Percentiles rank a stretch among this genome's conserved stretches.
phyloP scores from a whole-genome alignment of 2,113 vertebrate species.

The Thinocorus orbignyianus region DNA sequence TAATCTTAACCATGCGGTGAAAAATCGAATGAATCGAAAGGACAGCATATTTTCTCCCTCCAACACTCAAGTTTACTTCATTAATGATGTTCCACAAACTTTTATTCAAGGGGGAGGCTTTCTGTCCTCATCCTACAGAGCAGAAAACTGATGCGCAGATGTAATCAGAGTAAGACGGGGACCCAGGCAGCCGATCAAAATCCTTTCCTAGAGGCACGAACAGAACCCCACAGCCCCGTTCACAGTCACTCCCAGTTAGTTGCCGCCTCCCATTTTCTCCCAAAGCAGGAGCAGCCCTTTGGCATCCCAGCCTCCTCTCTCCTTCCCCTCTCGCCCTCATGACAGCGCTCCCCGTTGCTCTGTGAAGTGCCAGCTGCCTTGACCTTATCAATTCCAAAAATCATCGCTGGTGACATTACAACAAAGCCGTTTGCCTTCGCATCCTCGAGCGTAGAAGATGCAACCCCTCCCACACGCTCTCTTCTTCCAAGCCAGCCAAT shows the following conservation, averaged over 20 bases:
- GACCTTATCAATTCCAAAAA: background rate
- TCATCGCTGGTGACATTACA: background rate
- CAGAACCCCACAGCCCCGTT: background rate
- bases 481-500: background rate
- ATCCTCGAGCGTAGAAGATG: background rate
- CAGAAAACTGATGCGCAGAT: background rate
- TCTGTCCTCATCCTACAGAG: background rate
- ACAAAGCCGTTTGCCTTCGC: background rate
- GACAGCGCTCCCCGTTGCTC: background rate
- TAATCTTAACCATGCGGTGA: background rate
- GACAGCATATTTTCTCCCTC: background rate
- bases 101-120: background rate
- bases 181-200: background rate
- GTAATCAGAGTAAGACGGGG: background rate
- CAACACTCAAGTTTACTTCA: accelerated
- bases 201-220: background rate
- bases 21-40: background rate
- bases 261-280: background rate
- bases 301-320: background rate
- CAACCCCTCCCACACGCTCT: background rate
- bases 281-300: background rate
- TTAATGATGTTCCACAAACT: background rate
- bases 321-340: background rate
- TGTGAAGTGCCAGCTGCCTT: background rate
- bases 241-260: background rate